Evolutionary conservation across 1,140 invertebrate species (phyloP), one percentile per base, ranked within the genome.

Genomic region (Spodoptera litura): DNA sequence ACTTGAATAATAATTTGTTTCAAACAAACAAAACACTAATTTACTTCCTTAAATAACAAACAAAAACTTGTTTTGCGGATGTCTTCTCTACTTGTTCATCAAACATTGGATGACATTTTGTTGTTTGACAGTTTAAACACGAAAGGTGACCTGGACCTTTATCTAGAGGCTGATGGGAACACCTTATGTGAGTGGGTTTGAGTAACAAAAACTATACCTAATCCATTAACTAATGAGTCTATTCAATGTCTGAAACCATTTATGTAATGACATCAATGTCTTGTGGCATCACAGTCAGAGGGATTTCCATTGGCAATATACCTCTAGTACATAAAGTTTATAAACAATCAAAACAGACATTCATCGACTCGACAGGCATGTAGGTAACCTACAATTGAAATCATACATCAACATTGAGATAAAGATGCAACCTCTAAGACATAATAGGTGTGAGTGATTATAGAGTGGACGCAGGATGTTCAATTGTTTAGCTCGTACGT

Each of bases 371-470:
- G 12, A 15, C 35, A n/a, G 1, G 12, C 25, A 56, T 49, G 38
- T 44, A 44, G 38, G 38, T 44, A 44, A 44, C 38, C 38, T 71
- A 71, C 13, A 35, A 38, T 27, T 71, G 31, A 56, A 56, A 56
- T 56, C 6, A 72, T 49, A 56, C 49, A 13, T 59, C 12, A 58
- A 51, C 56, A 59, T 59, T 49, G 15, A 55, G 25, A 20, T 56
- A 4, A 56, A 27, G 52, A 71, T 3, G 13, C 27, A 71, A 71
- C 68, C 68, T 56, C 64, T 35, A 56, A 31, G 38, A 44, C 13
- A 35, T 70, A 73, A 38, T 44, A 38, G 70, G 53, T 73, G 53
- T 71, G 5, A 71, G 68, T 58, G 71, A 73, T 59, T 73, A 59
- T 58, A 51, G 53, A 10, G 70, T 72, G 20, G 51, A 15, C 58